These are phyloP conservation scores for Noctua janthe DNA, from an alignment of 2,888 invertebrate species.

Conservation along the genomic window DNA sequence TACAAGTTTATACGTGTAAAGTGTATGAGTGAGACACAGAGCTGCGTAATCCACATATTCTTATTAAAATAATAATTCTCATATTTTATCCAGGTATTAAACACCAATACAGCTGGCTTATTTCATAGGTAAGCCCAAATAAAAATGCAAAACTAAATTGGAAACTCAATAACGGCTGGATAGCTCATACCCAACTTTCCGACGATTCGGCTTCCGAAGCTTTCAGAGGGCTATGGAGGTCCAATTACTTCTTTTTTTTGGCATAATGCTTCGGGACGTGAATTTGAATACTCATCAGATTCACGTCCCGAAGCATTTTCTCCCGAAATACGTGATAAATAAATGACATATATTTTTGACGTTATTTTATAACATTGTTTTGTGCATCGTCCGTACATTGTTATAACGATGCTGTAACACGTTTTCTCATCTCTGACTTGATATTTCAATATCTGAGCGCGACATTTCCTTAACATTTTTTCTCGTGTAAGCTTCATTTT, in stretches of 20 bases:
- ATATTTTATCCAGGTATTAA: neutral
- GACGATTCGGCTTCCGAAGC: constrained; percentile 25
- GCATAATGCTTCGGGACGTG: constrained; percentile 23
- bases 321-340: neutral
- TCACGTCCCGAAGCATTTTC: neutral
- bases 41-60: neutral
- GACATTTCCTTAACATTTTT: constrained; percentile 44
- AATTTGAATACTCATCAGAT: neutral
- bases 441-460: constrained; percentile 54
- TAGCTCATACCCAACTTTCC: constrained; percentile 27
- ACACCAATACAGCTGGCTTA: neutral
- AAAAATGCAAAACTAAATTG: neutral
- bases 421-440: constrained; percentile 30
- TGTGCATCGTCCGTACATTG: neutral
- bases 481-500: constrained; percentile 28
- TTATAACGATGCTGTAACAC: constrained; percentile 14
- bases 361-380: constrained; percentile 12
- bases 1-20: neutral
- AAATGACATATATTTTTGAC: neutral
- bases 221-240: constrained; percentile 32
- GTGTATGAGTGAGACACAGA: neutral
- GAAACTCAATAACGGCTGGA: constrained; percentile 2
- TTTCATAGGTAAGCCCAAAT: neutral
- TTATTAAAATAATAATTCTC: neutral
- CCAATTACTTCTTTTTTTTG: constrained; percentile 52